Evolutionary conservation across 2,888 invertebrate species (phyloP).

Genomic region (Amiota mariae): DNA sequence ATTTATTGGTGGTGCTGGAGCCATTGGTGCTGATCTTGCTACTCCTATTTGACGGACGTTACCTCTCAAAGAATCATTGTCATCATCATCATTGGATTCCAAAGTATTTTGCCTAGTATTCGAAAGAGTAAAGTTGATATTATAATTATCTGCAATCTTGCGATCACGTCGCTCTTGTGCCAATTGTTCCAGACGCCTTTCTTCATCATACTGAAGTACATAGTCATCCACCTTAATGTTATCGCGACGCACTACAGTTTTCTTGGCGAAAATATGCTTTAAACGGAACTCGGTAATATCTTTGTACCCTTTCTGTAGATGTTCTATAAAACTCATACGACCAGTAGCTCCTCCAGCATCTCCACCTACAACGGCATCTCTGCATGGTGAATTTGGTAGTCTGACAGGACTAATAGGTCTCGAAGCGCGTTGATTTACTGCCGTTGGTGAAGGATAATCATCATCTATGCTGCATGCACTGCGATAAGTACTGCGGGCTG

Average conservation of each 20-base stretch:
- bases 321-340: slow-evolving; percentile 58
- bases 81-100: slow-evolving; percentile 41
- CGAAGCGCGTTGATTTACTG: slow-evolving; percentile 39
- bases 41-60: no score
- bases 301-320: slow-evolving; percentile 68
- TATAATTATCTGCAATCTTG: slow-evolving; percentile 62
- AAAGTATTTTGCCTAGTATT: slow-evolving; percentile 52
- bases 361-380: neutral
- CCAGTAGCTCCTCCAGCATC: slow-evolving; percentile 21
- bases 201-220: slow-evolving; percentile 64
- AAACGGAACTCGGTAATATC: slow-evolving; percentile 69
- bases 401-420: slow-evolving; percentile 58
- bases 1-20: slow-evolving; percentile 3
- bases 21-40: slow-evolving; percentile 6
- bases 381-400: slow-evolving; percentile 32
- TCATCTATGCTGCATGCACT: slow-evolving; percentile 66
- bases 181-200: slow-evolving; percentile 54
- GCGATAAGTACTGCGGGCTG: slow-evolving; percentile 53
- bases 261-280: slow-evolving; percentile 68
- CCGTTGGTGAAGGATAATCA: slow-evolving; percentile 57
- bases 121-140: slow-evolving; percentile 61
- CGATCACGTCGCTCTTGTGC: slow-evolving; percentile 58
- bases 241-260: slow-evolving; percentile 66
- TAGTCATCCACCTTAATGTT: slow-evolving; percentile 68
- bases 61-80: neutral